phyloP scores from a whole-genome alignment of 2,113 vertebrate species.

The Microcebus murinus region DNA sequence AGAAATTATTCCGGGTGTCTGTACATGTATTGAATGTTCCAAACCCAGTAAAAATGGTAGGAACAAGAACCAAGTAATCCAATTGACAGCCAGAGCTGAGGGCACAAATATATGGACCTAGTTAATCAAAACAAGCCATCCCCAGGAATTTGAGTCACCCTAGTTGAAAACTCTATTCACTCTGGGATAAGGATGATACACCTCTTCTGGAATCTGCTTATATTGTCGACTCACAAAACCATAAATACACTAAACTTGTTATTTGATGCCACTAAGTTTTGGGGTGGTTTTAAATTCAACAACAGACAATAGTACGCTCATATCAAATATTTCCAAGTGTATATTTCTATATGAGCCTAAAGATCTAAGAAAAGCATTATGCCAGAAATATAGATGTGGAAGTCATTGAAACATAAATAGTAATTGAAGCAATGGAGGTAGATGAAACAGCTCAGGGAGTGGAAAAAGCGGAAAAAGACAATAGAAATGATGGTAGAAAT shows the following conservation, averaged over 20 bases:
- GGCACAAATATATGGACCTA: not conserved
- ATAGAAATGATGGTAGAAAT: not conserved
- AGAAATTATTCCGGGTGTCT: not conserved
- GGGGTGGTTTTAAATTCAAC: not conserved
- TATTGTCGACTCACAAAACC: not conserved
- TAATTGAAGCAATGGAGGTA: not conserved
- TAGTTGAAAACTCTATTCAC: not conserved
- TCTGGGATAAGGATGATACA: not conserved
- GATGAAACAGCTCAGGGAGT: not conserved
- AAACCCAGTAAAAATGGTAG: not conserved
- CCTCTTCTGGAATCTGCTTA: not conserved
- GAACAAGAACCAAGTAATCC: not conserved
- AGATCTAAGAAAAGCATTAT: not conserved
- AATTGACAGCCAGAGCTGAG: not conserved
- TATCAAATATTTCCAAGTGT: not conserved
- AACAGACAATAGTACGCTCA: rapidly evolving
- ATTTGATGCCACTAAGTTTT: not conserved
- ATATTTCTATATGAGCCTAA: not conserved
- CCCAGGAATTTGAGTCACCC: not conserved
- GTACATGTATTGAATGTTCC: not conserved
- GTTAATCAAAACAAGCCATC: not conserved
- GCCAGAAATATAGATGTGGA: not conserved
- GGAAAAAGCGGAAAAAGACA: not conserved
- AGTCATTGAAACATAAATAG: not conserved
- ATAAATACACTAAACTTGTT: not conserved